Conservation (phyloP, 2,888 invertebrate species). For the Campoplex nolae region DNA sequence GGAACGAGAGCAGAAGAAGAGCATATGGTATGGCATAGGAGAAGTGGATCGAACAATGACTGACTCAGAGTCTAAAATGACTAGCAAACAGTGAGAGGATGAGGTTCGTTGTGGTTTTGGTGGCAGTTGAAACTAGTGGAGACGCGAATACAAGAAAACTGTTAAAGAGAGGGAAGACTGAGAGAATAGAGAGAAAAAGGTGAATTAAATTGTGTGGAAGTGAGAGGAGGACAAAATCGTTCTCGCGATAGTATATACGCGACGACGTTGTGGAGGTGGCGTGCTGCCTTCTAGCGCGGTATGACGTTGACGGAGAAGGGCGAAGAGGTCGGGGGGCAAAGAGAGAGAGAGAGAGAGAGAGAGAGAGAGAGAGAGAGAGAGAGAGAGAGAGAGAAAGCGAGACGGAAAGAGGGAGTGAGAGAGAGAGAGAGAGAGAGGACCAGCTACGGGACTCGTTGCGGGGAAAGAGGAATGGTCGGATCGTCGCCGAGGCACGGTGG, state of each 20-base stretch:
- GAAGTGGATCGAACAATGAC: constrained; percentile 68
- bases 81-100: constrained; percentile 32
- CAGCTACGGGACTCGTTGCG: constrained; percentile 30
- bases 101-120: constrained; percentile 34
- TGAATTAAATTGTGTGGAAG: not conserved
- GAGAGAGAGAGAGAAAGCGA: not conserved
- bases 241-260: constrained; percentile 38
- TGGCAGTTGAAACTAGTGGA: constrained; percentile 15
- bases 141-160: constrained; percentile 15
- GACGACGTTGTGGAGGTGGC: constrained; percentile 40
- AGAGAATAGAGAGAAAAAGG: constrained; percentile 20
- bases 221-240: too few species aligned
- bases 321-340: constrained; percentile 19
- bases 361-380: too few species aligned
- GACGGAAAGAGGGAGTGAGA: not conserved
- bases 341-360: constrained; percentile 5
- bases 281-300: constrained; percentile 34
- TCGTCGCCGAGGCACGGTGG: constrained; percentile 31
- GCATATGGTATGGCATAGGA: not conserved
- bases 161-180: not conserved
- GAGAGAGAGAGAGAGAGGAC: too few species aligned
- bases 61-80: constrained; percentile 61
- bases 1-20: constrained; percentile 17
- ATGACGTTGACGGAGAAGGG: constrained; percentile 48
- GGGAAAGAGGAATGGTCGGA: constrained; percentile 18